phyloP scores from a whole-genome alignment of 2,113 vertebrate genomes.

The Pitta sordida region DNA sequence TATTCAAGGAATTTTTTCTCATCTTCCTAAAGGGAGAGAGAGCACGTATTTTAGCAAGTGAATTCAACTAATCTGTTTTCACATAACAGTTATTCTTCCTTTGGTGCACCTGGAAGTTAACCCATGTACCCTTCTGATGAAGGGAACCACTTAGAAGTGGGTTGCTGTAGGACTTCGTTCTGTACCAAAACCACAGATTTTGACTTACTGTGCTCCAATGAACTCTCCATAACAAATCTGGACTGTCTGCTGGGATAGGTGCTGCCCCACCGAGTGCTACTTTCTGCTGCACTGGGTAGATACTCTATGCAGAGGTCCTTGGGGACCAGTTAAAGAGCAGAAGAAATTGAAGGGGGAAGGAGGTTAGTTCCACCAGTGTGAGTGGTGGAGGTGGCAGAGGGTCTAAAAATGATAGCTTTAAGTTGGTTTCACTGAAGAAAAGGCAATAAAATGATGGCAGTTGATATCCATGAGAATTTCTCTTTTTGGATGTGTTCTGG shows the following conservation, averaged over 20 bases:
- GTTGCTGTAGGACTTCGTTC: not conserved
- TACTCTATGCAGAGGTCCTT: not conserved
- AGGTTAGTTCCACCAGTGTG: not conserved
- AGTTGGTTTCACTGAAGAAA: not conserved
- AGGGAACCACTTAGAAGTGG: not conserved
- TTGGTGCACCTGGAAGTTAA: not conserved
- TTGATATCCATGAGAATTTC: not conserved
- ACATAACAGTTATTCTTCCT: not conserved
- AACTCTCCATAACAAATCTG: not conserved
- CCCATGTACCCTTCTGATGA: not conserved
- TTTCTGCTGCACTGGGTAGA: accelerated
- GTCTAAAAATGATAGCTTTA: not conserved
- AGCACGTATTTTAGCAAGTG: not conserved
- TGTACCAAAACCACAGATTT: not conserved
- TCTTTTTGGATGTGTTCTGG: not conserved
- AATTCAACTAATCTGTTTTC: not conserved
- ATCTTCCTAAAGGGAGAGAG: not conserved
- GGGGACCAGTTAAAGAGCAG: not conserved
- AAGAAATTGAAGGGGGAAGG: not conserved
- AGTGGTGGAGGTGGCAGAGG: not conserved
- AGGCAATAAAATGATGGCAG: not conserved
- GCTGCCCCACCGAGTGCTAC: accelerated
- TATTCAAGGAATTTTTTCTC: not conserved
- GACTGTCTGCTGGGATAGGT: not conserved
- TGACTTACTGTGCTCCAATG: not conserved